phyloP scores from a whole-genome alignment of 2,888 invertebrate genomes.

The Scaptomyza reducta region DNA sequence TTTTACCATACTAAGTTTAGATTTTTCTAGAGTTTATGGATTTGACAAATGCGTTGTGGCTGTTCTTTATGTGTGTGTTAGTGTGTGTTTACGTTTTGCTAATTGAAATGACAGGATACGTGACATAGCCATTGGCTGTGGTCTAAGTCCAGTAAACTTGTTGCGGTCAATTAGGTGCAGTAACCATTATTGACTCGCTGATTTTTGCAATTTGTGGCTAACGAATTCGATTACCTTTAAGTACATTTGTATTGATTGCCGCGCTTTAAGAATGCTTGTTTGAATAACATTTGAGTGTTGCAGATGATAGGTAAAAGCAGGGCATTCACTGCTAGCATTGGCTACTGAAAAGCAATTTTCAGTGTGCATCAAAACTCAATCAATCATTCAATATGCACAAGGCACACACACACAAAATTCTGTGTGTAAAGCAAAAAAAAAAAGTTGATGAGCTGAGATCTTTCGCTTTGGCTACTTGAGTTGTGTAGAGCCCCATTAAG shows the following conservation, averaged over 20 bases:
- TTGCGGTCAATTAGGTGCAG: constrained; percentile 1
- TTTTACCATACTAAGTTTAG: too few relatives aligned
- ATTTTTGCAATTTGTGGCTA: not conserved
- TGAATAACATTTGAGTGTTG: constrained; percentile 1
- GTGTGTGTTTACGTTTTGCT: constrained; percentile 6
- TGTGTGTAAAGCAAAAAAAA: constrained; percentile 4
- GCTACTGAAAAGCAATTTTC: constrained; percentile 49
- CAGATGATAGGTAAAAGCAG: not conserved
- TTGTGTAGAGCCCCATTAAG: constrained; percentile 23
- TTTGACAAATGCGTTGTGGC: too few relatives aligned
- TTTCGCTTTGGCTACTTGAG: constrained; percentile 17
- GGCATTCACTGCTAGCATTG: constrained; percentile 1
- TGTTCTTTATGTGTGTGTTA: too few relatives aligned
- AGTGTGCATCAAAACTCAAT: constrained; percentile 65
- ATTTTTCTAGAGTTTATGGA: too few relatives aligned
- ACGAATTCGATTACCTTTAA: not conserved
- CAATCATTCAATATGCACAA: constrained; percentile 65
- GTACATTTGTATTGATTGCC: not conserved
- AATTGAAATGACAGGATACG: constrained; percentile 34
- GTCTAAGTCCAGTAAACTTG: not conserved
- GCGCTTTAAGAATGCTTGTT: not conserved
- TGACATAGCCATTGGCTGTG: constrained; percentile 12
- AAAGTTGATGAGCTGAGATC: constrained; percentile 6
- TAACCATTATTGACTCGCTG: not conserved
- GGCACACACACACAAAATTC: constrained; percentile 13